phyloP scores from a whole-genome alignment of 2,113 vertebrate genomes.

The Regulus satrapa region DNA sequence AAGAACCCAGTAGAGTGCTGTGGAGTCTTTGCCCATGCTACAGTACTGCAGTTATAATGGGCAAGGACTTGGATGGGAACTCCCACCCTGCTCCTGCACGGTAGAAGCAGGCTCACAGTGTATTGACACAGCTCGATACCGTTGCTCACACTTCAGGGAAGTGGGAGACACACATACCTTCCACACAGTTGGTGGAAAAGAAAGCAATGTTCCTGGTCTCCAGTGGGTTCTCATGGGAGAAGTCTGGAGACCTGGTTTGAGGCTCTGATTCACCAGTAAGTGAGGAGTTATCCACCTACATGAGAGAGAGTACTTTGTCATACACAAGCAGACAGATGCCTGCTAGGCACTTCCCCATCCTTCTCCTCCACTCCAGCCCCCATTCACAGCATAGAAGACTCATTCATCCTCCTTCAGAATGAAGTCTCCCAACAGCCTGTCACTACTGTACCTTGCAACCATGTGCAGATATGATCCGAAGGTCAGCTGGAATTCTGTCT shows the following conservation, averaged over 20 bases:
- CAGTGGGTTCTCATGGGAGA: conserved; percentile 79
- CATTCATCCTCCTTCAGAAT: not conserved
- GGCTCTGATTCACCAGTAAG: conserved; percentile 85
- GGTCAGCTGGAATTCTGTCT: conserved; percentile 93
- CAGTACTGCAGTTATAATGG: accelerated
- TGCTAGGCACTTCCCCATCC: not conserved
- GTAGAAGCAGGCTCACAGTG: not conserved
- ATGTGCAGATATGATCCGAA: conserved; percentile 91
- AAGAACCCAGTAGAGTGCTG: not conserved
- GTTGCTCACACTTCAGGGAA: not conserved
- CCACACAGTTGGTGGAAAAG: conserved; percentile 84
- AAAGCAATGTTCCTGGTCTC: conserved; percentile 84
- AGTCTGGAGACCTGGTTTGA: conserved; percentile 81
- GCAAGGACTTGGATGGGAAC: not conserved
- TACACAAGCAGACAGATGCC: not conserved
- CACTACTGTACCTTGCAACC: conserved; percentile 86
- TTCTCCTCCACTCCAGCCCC: not conserved
- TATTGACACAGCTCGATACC: not conserved
- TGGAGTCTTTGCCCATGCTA: not conserved
- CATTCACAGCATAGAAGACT: not conserved
- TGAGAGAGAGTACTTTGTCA: not conserved
- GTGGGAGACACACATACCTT: conserved; percentile 61
- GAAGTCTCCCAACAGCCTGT: not conserved
- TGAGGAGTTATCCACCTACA: conserved; percentile 95
- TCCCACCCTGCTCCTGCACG: not conserved